These are phyloP conservation scores for Lacerta agilis DNA, from an alignment of 2,797 vertebrate genomes.

Conservation along the genomic window DNA sequence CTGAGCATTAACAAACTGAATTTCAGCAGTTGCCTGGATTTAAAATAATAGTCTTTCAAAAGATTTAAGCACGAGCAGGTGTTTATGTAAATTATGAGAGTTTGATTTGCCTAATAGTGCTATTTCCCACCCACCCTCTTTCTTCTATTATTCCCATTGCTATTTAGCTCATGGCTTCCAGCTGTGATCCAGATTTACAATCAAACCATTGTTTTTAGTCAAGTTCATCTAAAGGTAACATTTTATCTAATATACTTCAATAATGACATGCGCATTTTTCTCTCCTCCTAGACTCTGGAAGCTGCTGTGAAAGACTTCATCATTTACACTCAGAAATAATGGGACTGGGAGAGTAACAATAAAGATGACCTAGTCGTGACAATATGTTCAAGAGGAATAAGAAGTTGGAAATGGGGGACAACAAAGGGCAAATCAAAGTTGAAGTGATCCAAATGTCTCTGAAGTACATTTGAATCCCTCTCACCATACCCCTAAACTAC, in stretches of 20 bases:
- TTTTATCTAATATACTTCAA: conserved; percentile 18
- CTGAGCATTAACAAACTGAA: conserved; percentile 48
- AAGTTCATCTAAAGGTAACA: conserved; percentile 47
- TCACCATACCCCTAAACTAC: neutral
- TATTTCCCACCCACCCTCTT: conserved; percentile 5
- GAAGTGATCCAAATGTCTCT: conserved; percentile 16
- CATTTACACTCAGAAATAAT: neutral
- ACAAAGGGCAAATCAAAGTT: conserved; percentile 9
- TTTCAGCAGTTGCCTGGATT: conserved; percentile 41
- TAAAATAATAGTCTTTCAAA: conserved; percentile 53
- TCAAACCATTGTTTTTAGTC: conserved; percentile 34
- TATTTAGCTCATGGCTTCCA: conserved; percentile 48
- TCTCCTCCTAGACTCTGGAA: conserved; percentile 20
- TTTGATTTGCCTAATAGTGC: conserved; percentile 51
- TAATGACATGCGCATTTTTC: conserved; percentile 28
- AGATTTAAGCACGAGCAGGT: conserved; percentile 51
- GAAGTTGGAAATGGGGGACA: neutral
- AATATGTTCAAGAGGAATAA: conserved; percentile 25
- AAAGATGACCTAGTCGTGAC: neutral
- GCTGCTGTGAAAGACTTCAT: neutral
- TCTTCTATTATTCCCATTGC: conserved; percentile 39
- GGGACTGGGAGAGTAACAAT: neutral
- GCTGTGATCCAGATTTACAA: conserved; percentile 55
- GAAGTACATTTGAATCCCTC: conserved; percentile 10
- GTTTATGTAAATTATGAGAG: conserved; percentile 61